Percentiles rank a stretch among this genome's conserved stretches.
Conservation (phyloP, 2,113 vertebrate species). For the Syngnathus floridae region DNA sequence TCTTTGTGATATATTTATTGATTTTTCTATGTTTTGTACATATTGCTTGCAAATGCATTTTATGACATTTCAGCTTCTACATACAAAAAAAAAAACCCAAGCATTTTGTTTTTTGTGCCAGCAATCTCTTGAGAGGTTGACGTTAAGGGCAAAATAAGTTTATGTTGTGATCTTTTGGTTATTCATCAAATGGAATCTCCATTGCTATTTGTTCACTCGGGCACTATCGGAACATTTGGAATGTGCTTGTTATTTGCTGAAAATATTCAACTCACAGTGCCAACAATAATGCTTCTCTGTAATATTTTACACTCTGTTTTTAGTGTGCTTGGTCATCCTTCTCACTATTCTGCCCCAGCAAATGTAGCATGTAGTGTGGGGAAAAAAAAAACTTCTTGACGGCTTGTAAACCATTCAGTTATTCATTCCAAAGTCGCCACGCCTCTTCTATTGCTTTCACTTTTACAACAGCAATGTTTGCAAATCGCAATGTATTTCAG, state of each 20-base stretch:
- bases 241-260: slow-evolving; percentile 15
- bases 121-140: slow-evolving; percentile 10
- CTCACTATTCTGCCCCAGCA: slow-evolving; percentile 24
- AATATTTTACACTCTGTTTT: slow-evolving; percentile 25
- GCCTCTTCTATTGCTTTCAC: slow-evolving; percentile 11
- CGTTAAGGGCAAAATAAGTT: slow-evolving; percentile 2
- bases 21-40: slow-evolving; percentile 51
- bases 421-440: slow-evolving; percentile 38
- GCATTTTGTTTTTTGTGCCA: slow-evolving; percentile 25
- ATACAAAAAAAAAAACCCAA: slow-evolving; percentile 9
- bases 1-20: slow-evolving; percentile 58
- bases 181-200: slow-evolving; percentile 4
- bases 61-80: slow-evolving; percentile 26
- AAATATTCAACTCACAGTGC: slow-evolving; percentile 10
- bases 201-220: slow-evolving; percentile 10
- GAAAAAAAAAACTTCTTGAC: slow-evolving; percentile 36
- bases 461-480: slow-evolving; percentile 36
- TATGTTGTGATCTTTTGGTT: slow-evolving; percentile 3
- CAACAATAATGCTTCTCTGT: slow-evolving; percentile 13
- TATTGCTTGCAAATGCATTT: slow-evolving; percentile 43
- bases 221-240: background rate
- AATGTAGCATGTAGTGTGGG: slow-evolving; percentile 24
- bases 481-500: slow-evolving; percentile 39
- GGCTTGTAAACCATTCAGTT: slow-evolving; percentile 25
- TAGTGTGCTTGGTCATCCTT: slow-evolving; percentile 19